Conservation (phyloP, 2,113 vertebrate genomes). For the Nothoprocta perdicaria region DNA sequence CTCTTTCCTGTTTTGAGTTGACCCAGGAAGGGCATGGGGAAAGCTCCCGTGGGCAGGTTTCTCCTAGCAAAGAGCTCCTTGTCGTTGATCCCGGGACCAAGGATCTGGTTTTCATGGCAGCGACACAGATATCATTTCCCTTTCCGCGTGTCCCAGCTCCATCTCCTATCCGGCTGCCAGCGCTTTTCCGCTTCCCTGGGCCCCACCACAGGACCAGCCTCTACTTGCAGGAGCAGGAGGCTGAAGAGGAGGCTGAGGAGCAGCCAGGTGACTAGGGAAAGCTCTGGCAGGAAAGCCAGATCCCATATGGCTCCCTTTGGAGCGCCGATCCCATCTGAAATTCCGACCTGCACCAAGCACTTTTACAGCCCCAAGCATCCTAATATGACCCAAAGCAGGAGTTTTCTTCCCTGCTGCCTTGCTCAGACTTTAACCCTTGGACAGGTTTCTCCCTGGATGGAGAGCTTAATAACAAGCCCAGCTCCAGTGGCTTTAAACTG, state of each 20-base stretch:
- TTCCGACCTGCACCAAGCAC: fast-evolving
- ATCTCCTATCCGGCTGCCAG: not conserved
- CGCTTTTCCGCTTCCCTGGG: not conserved
- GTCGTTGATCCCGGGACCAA: not conserved
- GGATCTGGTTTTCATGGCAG: not conserved
- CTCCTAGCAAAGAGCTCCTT: not conserved
- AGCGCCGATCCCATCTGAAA: fast-evolving
- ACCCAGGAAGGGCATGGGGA: fast-evolving
- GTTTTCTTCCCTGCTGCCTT: fast-evolving
- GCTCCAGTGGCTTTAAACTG: not conserved
- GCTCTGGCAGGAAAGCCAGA: slow-evolving; percentile 4
- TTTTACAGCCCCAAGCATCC: fast-evolving
- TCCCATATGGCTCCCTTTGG: not conserved
- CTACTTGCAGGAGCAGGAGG: slow-evolving; percentile 72
- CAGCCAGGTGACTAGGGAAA: slow-evolving; percentile 72
- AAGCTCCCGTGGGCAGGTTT: not conserved
- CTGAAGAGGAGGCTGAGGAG: slow-evolving; percentile 53
- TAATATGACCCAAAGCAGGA: not conserved
- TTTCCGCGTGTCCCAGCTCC: no score
- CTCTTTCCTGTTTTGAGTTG: not conserved
- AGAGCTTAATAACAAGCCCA: not conserved
- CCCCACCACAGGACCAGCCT: not conserved
- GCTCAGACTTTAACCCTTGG: not conserved
- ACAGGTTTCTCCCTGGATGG: fast-evolving
- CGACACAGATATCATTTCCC: no score